Evolutionary conservation across 2,888 invertebrate species (phyloP).

Genomic region (Drosophila demipolita): DNA sequence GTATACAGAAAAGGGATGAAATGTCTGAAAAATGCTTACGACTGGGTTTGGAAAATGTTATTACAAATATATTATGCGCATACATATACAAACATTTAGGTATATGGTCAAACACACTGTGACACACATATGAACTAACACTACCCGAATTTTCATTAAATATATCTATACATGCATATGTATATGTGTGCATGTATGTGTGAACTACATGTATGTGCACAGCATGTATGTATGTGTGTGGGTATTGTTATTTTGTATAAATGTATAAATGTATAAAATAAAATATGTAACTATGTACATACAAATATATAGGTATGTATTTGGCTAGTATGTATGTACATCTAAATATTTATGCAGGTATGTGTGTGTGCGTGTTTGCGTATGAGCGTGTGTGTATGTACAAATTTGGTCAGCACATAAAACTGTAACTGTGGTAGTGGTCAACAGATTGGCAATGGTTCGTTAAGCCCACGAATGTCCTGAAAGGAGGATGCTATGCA

Average conservation of each 20-base stretch:
- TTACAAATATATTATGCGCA: conserved; percentile 78
- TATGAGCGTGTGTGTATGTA: conserved; percentile 24
- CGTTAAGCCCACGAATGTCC: conserved; percentile 66
- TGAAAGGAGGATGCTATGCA: conserved; percentile 57
- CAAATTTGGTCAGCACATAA: conserved; percentile 48
- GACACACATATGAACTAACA: conserved; percentile 24
- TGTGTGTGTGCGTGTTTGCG: conserved; percentile 19
- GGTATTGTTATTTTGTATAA: conserved; percentile 44
- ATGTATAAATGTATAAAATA: conserved; percentile 32
- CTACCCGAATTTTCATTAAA: conserved; percentile 45
- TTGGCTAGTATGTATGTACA: conserved; percentile 12
- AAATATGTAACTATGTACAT: conserved; percentile 21
- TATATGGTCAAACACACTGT: conserved; percentile 4
- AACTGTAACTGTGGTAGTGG: conserved; percentile 58
- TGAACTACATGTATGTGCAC: conserved; percentile 21
- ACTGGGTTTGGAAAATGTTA: conserved; percentile 75
- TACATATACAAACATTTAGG: conserved; percentile 29
- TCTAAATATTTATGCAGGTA: conserved; percentile 7
- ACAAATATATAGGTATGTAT: conserved; percentile 4
- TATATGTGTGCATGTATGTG: conserved; percentile 5
- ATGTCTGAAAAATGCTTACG: conserved; percentile 78
- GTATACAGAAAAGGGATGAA: conserved; percentile 80
- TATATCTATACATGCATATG: conserved; percentile 29
- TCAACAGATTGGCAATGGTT: conserved; percentile 74
- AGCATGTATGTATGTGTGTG: conserved; percentile 10